Percentiles rank a stretch among this genome's conserved stretches.
Conservation (phyloP, 2,113 vertebrate species). For the Lampris incognitus region DNA sequence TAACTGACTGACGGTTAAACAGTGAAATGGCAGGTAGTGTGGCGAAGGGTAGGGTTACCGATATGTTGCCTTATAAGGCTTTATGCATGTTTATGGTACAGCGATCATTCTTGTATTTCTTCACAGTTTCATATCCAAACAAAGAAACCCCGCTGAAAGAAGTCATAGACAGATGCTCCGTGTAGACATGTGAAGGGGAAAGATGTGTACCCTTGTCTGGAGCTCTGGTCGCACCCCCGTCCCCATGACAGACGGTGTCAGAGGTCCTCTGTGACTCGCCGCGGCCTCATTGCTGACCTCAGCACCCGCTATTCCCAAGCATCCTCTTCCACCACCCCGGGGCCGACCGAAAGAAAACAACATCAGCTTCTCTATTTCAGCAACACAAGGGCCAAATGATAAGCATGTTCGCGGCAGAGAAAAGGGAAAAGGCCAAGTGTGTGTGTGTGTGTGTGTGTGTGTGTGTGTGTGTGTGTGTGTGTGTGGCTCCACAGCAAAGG, state of each 20-base stretch:
- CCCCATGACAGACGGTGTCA: slow-evolving; percentile 26
- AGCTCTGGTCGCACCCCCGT: neutral
- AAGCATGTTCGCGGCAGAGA: slow-evolving; percentile 63
- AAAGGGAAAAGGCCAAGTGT: slow-evolving; percentile 52
- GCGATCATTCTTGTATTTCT: too few relatives aligned
- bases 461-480: slow-evolving; percentile 33
- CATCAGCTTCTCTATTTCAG: slow-evolving; percentile 55
- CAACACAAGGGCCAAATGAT: slow-evolving; percentile 60
- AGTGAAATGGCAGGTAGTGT: neutral
- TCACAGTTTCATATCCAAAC: neutral
- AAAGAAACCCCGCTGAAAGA: neutral
- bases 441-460: neutral
- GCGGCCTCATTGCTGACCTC: slow-evolving; percentile 49
- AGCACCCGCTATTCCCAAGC: slow-evolving; percentile 35
- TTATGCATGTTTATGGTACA: too few relatives aligned
- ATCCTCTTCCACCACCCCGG: slow-evolving; percentile 34
- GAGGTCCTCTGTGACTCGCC: slow-evolving; percentile 40
- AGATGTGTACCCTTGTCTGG: neutral
- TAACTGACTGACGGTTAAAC: neutral
- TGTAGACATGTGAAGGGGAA: slow-evolving; percentile 26
- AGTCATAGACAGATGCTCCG: slow-evolving; percentile 32
- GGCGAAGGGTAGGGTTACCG: neutral
- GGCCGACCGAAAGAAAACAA: slow-evolving; percentile 60
- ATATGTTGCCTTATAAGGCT: neutral
- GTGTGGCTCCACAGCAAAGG: slow-evolving; percentile 45